phyloP scores from a whole-genome alignment of 2,888 invertebrate genomes.

The Plebejus anna region DNA sequence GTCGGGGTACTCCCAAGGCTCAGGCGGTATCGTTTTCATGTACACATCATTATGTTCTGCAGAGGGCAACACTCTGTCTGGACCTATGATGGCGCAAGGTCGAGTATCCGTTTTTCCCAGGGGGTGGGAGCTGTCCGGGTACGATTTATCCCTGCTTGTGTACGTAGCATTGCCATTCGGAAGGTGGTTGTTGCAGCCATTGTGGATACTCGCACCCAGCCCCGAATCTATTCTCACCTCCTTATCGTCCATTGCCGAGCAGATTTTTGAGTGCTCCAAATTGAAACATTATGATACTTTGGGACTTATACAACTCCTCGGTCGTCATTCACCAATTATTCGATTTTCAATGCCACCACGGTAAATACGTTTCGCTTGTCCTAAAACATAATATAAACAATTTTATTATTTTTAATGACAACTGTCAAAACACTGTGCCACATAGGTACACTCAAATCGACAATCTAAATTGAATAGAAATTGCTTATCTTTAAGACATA shows the following conservation, averaged over 20 bases:
- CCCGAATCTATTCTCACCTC: conserved; percentile 61
- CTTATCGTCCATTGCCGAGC: conserved; percentile 71
- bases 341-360: conserved; percentile 27
- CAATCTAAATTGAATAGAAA: conserved; percentile 32
- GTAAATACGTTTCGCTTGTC: conserved; percentile 48
- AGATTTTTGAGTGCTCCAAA: conserved; percentile 46
- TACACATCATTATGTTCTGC: conserved; percentile 52
- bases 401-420: conserved; percentile 62
- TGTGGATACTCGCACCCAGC: conserved; percentile 60
- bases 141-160: conserved; percentile 60
- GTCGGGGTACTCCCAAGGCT: conserved; percentile 59
- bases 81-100: conserved; percentile 76
- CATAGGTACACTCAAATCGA: conserved; percentile 50
- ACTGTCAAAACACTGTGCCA: conserved; percentile 77
- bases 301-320: conserved; percentile 29
- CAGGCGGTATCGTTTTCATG: conserved; percentile 56
- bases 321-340: conserved; percentile 27
- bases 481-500: neutral
- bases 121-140: conserved; percentile 62
- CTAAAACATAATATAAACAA: conserved; percentile 72
- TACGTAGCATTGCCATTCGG: conserved; percentile 53
- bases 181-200: conserved; percentile 63
- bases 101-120: conserved; percentile 68
- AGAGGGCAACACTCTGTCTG: conserved; percentile 66
- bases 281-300: conserved; percentile 59